Evolutionary conservation across 1,140 invertebrate species (phyloP).

Genomic region (Pinna nobilis): DNA sequence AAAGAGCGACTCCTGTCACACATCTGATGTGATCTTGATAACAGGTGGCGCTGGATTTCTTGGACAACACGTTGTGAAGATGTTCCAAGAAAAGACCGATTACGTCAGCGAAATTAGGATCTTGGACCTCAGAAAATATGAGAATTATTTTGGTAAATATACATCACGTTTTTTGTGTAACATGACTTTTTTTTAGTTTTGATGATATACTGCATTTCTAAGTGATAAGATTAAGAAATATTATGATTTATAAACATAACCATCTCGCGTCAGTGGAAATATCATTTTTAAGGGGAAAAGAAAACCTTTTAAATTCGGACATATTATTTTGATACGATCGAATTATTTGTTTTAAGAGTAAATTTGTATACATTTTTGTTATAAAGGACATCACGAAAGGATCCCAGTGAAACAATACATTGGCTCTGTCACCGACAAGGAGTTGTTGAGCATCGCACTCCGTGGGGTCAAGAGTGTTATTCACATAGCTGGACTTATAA

Average conservation of each 20-base stretch:
- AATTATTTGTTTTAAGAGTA: background rate
- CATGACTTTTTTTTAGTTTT: background rate
- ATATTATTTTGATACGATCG: no score
- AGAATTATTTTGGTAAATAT: conserved; percentile 42
- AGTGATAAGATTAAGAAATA: background rate
- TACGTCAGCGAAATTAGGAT: conserved; percentile 79
- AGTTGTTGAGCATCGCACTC: conserved; percentile 67
- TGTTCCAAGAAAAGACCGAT: conserved; percentile 76
- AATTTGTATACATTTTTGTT: background rate
- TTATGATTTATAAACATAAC: background rate
- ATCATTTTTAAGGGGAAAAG: no score
- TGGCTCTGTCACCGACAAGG: conserved; percentile 74
- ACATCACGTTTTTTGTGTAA: background rate
- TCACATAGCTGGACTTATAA: conserved; percentile 80
- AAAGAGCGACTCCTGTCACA: background rate
- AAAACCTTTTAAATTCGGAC: no score
- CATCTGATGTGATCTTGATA: conserved; percentile 42
- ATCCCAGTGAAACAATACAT: background rate
- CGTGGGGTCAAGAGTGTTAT: conserved; percentile 79
- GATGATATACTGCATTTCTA: no score
- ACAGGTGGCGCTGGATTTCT: conserved; percentile 81
- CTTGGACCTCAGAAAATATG: conserved; percentile 78
- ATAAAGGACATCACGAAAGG: background rate
- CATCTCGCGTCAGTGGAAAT: no score
- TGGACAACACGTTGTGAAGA: conserved; percentile 80